Conservation (phyloP, 1,140 invertebrate genomes). For the Chlorops oryzae region DNA sequence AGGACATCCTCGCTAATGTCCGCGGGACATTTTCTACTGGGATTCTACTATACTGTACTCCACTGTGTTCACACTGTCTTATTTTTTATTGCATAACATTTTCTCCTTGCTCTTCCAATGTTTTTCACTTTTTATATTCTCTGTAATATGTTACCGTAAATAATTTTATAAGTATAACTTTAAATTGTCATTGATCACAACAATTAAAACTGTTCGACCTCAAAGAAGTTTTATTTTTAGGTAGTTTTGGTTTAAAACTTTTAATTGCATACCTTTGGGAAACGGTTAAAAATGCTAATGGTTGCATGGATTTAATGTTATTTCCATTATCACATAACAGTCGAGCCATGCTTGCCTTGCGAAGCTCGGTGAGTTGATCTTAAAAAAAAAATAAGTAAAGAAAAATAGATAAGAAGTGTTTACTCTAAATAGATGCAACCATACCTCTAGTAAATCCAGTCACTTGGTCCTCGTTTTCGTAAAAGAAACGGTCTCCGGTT, state of each 20-base stretch:
- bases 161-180: no score
- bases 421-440: constrained; percentile 22
- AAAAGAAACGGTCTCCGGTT: constrained; percentile 79
- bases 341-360: constrained; percentile 73
- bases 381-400: constrained; percentile 25
- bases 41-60: no score
- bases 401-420: background rate
- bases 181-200: no score
- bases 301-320: constrained; percentile 67
- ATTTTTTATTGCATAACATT: no score
- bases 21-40: no score
- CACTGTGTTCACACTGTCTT: no score
- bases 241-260: background rate
- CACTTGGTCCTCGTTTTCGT: constrained; percentile 63
- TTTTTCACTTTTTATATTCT: no score
- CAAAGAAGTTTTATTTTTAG: no score
- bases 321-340: constrained; percentile 85
- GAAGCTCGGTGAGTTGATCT: constrained; percentile 81
- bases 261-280: constrained; percentile 52
- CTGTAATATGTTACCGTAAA: no score
- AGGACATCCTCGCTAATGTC: no score
- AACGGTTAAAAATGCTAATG: constrained; percentile 55
- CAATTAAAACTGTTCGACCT: no score
- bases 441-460: constrained; percentile 68
- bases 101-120: no score